Evolutionary conservation across 2,797 vertebrate genomes (phyloP), one percentile per base, ranked within the genome.

Genomic region (Brotula barbata): DNA sequence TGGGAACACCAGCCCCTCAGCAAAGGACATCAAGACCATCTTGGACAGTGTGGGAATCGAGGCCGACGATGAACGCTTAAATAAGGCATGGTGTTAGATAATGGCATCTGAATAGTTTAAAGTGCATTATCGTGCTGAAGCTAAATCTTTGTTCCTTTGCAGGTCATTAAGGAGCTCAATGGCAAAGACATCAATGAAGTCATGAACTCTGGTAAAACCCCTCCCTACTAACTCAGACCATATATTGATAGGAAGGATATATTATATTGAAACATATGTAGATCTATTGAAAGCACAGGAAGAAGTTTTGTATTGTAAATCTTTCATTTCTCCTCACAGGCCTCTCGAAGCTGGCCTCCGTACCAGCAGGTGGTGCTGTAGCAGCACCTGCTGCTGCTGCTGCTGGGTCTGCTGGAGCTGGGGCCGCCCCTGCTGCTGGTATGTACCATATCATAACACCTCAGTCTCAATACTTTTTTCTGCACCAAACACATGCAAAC

Each of bases 171-270:
- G 81, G 92, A 93, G 73, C 76, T 93, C 43, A 90, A 90, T 77
- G 92, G 92, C 15, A 93, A 93, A 78, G 87, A 93, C 86, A 87
- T 93, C 82, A 93, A 92, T 70, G 89, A 92, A 87, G 92, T 93
- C 58, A 89, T 93, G 87, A 93, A 93, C 81, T 86, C 91, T 25
- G 92, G 92, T 93, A 78, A 71, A 71, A 13, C 7, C 11, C 14
- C n/a, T 36, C 6, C 16, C 1, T 28, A 1, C 34, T 28, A n/a
- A 39, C 19, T 17, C 1, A 23, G n/a, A 2, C 6, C 31, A 33
- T 33, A 9, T 10, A 7, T 33, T 6, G 0, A n/a, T n/a, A n/a
- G n/a, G n/a, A n/a, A n/a, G n/a, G n/a, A n/a, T n/a, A n/a, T n/a
- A n/a, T n/a, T n/a, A n/a, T n/a, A n/a, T n/a, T n/a, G n/a, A n/a